Conservation (phyloP, 2,797 vertebrate genomes). For the Hozukius guyotensis region DNA sequence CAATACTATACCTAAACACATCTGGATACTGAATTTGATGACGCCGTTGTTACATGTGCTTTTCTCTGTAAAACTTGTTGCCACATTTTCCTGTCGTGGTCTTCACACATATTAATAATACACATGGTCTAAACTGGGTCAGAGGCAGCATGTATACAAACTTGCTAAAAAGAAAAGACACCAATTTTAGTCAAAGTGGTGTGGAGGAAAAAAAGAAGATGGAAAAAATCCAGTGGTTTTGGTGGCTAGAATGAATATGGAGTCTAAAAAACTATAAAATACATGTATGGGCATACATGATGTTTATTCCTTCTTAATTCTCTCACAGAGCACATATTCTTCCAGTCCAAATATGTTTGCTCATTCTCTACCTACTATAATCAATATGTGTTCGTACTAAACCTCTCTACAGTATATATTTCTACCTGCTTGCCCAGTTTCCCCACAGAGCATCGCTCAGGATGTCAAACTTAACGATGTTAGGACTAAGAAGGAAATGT, state of each 20-base stretch:
- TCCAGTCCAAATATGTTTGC: background rate
- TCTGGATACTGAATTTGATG: background rate
- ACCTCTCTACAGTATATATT: background rate
- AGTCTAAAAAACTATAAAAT: slow-evolving; percentile 17
- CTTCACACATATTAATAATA: background rate
- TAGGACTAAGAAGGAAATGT: slow-evolving; percentile 9
- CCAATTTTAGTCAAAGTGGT: slow-evolving; percentile 8
- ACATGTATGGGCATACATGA: slow-evolving; percentile 33
- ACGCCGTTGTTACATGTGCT: background rate
- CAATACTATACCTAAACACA: background rate
- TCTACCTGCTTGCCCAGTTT: background rate
- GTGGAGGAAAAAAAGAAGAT: slow-evolving; percentile 20
- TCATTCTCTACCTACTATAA: background rate
- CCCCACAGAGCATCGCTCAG: background rate
- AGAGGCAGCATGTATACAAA: slow-evolving; percentile 6
- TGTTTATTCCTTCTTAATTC: background rate
- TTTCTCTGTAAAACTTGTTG: background rate
- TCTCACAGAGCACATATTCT: background rate
- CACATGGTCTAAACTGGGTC: background rate
- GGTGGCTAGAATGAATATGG: slow-evolving; percentile 48
- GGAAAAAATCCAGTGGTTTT: slow-evolving; percentile 19
- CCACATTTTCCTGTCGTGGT: background rate
- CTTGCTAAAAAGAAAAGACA: slow-evolving; percentile 6
- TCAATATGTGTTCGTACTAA: background rate
- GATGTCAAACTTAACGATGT: background rate